Evolutionary conservation across 1,140 invertebrate genomes (phyloP), one percentile per base, ranked within the genome.

Genomic region (Drosophila navojoa): DNA sequence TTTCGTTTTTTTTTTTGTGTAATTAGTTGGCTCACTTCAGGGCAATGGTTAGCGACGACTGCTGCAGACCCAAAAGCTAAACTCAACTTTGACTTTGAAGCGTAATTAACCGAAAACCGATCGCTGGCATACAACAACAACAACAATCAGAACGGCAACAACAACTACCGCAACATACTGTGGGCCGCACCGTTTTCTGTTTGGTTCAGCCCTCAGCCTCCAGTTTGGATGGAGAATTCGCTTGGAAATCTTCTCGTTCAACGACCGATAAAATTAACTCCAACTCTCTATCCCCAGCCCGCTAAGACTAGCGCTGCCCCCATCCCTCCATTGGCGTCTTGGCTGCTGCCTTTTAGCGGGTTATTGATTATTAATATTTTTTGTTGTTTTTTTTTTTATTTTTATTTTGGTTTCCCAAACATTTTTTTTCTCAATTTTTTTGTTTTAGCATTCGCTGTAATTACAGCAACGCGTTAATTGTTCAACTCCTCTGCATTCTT

Each of bases 291-390:
- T 59, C 58, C 63, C 15, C 27, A 13, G 2, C 7, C 35, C 10
- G 35, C 35, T 38, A 38, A 38, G 35, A 29, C 40, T 42, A 42
- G n/a, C 42, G 2, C 16, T 40, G 11, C 11, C 11, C 10, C 40
- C 55, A 5, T 2, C 32, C 2, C 32, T 32, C 32, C 19, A 1
- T 54, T 63, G 42, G 35, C 22, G 10, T n/a, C 15, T 60, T 53
- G 57, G 32, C 40, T 71, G 55, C 40, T 81, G 75, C 70, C 80
- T 89, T 87, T 87, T 87, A 87, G 84, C 84, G 68, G 70, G 84
- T 79, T 89, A 87, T 87, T 87, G 84, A 87, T 87, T 87, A 87
- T 90, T 87, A 80, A 90, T 89, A 79, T 86, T 70, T 81, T 61
- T 60, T 50, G 19, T 22, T 22, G 19, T 35, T 54, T 67, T 60